These are phyloP conservation scores for Sylvia borin DNA, from an alignment of 2,797 vertebrate species.

Conservation along the genomic window DNA sequence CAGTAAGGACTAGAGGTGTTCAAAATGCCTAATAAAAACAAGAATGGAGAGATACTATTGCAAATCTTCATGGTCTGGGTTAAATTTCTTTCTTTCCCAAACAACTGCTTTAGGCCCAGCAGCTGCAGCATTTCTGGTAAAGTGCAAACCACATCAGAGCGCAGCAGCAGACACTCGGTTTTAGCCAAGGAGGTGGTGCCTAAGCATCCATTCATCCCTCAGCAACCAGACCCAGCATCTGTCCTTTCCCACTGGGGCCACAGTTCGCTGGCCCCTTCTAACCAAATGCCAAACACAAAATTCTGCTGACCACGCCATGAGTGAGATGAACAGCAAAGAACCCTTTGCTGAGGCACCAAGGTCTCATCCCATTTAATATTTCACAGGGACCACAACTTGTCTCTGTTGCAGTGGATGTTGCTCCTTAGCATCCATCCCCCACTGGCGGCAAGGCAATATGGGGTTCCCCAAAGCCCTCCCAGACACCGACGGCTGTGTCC, in stretches of 20 bases:
- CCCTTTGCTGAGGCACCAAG: not conserved
- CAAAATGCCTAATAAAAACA: not conserved
- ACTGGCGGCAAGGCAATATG: not conserved
- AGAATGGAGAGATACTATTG: not conserved
- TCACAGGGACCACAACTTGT: not conserved
- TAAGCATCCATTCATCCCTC: not conserved
- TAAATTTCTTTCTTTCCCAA: not conserved
- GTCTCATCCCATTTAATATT: not conserved
- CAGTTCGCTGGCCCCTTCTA: not conserved
- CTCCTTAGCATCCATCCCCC: not conserved
- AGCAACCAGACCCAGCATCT: not conserved
- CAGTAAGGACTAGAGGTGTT: not conserved
- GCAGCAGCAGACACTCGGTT: not conserved
- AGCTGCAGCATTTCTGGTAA: not conserved
- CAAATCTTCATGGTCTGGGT: not conserved
- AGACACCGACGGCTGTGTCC: not conserved
- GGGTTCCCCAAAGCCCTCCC: not conserved
- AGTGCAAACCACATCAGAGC: not conserved
- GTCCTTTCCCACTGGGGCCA: not conserved
- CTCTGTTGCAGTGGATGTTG: accelerated
- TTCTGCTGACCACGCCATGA: accelerated
- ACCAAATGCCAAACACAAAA: not conserved
- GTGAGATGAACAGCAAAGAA: not conserved
- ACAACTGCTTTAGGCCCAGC: not conserved
- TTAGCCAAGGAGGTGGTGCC: not conserved